Conservation (phyloP, 2,797 vertebrate species). For the Liasis olivaceus region DNA sequence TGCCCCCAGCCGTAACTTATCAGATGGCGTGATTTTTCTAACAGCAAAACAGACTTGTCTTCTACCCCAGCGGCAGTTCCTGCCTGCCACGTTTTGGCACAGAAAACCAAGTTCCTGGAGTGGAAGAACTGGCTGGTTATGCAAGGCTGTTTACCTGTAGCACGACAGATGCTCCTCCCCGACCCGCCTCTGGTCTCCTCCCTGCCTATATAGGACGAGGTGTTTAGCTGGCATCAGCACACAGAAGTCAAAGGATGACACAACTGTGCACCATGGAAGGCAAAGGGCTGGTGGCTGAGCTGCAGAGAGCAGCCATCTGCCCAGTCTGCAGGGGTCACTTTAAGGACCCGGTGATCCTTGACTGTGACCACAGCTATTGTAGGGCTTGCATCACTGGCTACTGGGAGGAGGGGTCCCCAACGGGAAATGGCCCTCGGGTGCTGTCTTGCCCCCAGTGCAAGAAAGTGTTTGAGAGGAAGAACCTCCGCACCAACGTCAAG, state of each 20-base stretch:
- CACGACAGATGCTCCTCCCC: conserved; percentile 16
- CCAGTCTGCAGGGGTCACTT: conserved; percentile 88
- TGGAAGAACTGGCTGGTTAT: conserved; percentile 29
- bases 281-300: conserved; percentile 80
- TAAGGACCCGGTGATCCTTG: conserved; percentile 87
- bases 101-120: background rate
- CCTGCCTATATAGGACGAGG: conserved; percentile 44
- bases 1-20: background rate
- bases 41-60: background rate
- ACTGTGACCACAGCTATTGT: conserved; percentile 92
- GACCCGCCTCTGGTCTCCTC: conserved; percentile 1
- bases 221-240: conserved; percentile 6
- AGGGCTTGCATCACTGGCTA: conserved; percentile 77
- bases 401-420: conserved; percentile 37
- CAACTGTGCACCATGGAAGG: conserved; percentile 59
- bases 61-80: conserved; percentile 4
- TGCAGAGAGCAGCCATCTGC: conserved; percentile 87
- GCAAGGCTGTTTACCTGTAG: conserved; percentile 37
- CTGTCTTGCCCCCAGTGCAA: conserved; percentile 85
- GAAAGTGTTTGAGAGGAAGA: conserved; percentile 81
- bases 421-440: conserved; percentile 45
- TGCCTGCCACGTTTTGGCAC: conserved; percentile 3
- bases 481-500: conserved; percentile 83
- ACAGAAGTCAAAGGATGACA: conserved; percentile 20
- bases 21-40: background rate